Evolutionary conservation across 2,113 vertebrate species (phyloP).

Genomic region (Asarcornis scutulata): DNA sequence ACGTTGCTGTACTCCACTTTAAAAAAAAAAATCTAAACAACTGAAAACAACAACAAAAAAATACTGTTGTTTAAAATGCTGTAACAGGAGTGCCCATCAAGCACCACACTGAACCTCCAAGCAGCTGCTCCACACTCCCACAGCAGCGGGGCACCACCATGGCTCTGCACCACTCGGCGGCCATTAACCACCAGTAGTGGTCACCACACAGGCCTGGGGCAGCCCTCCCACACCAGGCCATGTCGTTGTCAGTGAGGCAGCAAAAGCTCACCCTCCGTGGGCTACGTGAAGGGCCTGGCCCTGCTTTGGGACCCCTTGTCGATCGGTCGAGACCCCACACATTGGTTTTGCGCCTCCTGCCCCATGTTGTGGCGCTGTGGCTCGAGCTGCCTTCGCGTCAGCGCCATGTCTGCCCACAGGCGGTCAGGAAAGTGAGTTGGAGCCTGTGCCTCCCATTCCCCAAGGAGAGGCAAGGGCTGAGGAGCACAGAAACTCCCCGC

Average conservation of each 20-base stretch:
- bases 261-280: neutral
- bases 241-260: too few species aligned
- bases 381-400: rapidly evolving
- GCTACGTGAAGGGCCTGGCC: rapidly evolving
- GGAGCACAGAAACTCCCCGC: neutral
- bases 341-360: neutral
- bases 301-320: rapidly evolving
- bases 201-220: neutral
- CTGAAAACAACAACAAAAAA: neutral
- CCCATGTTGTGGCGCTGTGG: neutral
- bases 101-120: rapidly evolving
- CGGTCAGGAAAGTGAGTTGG: neutral
- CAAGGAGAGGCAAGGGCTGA: neutral
- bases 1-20: neutral
- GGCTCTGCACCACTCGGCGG: too few species aligned
- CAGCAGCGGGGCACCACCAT: rapidly evolving
- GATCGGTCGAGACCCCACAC: rapidly evolving
- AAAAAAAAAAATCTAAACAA: neutral
- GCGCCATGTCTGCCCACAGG: neutral
- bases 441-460: neutral
- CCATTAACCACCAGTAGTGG: rapidly evolving
- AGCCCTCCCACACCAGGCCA: rapidly evolving
- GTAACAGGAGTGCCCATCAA: neutral
- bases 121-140: rapidly evolving
- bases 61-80: neutral